A percentile compares a stretch with the other conserved stretches of the same genome.
These are phyloP conservation scores for Ispidina lecontei DNA, from an alignment of 2,797 vertebrate species.

Conservation along the genomic window DNA sequence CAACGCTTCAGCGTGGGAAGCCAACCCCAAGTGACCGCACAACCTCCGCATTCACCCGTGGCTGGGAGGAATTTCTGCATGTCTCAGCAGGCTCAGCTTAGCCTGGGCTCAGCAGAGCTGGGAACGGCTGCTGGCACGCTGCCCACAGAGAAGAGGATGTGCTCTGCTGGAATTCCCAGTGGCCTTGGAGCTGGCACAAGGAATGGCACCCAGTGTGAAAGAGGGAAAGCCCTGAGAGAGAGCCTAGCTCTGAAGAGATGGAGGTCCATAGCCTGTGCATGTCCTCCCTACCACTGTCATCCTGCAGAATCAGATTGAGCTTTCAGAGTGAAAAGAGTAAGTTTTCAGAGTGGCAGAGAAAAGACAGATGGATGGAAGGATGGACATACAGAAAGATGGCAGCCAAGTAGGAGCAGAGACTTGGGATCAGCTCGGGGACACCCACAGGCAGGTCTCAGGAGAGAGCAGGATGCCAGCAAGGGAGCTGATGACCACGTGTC, in stretches of 20 bases:
- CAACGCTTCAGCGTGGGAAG: not conserved
- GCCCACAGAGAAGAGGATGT: not conserved
- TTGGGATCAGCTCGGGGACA: not conserved
- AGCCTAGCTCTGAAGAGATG: rapidly evolving
- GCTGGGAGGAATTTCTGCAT: slow-evolving; percentile 34
- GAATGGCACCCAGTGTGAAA: not conserved
- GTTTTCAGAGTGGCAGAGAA: not conserved
- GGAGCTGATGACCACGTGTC: rapidly evolving
- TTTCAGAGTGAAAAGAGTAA: not conserved
- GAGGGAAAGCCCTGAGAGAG: not conserved
- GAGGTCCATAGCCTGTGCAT: rapidly evolving
- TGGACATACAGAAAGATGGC: not conserved
- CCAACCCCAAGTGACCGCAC: not conserved
- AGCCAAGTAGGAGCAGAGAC: not conserved
- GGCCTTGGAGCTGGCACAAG: not conserved
- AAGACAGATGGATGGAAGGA: not conserved
- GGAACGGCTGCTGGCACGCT: not conserved
- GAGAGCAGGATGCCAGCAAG: not conserved
- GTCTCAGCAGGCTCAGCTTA: slow-evolving; percentile 34
- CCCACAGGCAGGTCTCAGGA: not conserved
- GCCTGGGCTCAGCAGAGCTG: not conserved
- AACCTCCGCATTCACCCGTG: not conserved
- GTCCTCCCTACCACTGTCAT: rapidly evolving
- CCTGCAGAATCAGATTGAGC: not conserved
- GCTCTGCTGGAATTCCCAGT: not conserved